A percentile compares a stretch with the other conserved stretches of the same genome.
phyloP scores from a whole-genome alignment of 2,888 invertebrate genomes.

The Tetragnatha montana region DNA sequence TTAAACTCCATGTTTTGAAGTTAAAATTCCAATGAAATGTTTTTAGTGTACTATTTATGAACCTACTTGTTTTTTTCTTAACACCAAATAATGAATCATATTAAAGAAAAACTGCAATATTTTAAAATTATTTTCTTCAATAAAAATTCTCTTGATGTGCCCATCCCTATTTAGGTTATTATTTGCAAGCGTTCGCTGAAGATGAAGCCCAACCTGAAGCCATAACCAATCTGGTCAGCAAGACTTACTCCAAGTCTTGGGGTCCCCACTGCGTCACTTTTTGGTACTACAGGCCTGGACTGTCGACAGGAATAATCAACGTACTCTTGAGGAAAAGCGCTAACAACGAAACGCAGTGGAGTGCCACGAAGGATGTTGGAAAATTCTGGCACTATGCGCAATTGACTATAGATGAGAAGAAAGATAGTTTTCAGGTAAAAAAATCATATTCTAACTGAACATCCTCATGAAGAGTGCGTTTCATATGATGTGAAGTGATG shows the following conservation, averaged over 20 bases:
- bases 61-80: too few species aligned
- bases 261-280: slow-evolving; percentile 66
- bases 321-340: background rate
- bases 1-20: too few species aligned
- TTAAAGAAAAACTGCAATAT: background rate
- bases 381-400: slow-evolving; percentile 65
- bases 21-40: too few species aligned
- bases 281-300: slow-evolving; percentile 66
- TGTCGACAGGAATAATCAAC: slow-evolving; percentile 47
- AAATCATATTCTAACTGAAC: too few species aligned
- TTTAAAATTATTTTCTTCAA: background rate
- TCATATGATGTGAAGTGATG: too few species aligned
- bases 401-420: slow-evolving; percentile 18
- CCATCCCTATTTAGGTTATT: slow-evolving; percentile 44
- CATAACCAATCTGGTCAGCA: slow-evolving; percentile 42
- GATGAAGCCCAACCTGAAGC: background rate
- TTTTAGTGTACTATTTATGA: too few species aligned
- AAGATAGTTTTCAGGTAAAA: too few species aligned
- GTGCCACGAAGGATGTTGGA: slow-evolving; percentile 44
- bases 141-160: background rate
- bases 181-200: slow-evolving; percentile 53
- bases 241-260: slow-evolving; percentile 7
- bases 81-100: background rate
- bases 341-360: slow-evolving; percentile 26
- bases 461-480: too few species aligned